Evolutionary conservation across 2,888 invertebrate genomes (phyloP).

Genomic region (Diloba caeruleocephala): DNA sequence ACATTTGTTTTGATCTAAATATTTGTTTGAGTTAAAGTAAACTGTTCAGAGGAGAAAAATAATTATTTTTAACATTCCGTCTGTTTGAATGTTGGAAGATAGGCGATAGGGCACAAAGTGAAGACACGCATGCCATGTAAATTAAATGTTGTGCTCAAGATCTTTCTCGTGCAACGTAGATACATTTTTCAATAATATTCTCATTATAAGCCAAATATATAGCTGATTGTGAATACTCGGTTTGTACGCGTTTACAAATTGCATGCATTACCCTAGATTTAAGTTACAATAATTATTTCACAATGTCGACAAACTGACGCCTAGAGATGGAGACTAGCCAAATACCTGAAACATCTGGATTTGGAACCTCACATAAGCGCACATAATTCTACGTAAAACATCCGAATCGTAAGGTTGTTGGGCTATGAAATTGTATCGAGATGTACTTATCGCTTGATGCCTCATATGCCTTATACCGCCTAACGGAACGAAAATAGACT

Average conservation of each 20-base stretch:
- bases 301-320: slow-evolving; percentile 50
- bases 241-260: slow-evolving; percentile 41
- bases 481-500: slow-evolving; percentile 22
- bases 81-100: slow-evolving; percentile 19
- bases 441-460: slow-evolving; percentile 29
- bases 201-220: slow-evolving; percentile 20
- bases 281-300: slow-evolving; percentile 57
- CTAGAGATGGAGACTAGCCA: slow-evolving; percentile 66
- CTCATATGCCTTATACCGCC: slow-evolving; percentile 15
- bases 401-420: background rate
- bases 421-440: slow-evolving; percentile 8
- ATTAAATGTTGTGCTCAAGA: slow-evolving; percentile 23
- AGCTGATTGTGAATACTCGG: slow-evolving; percentile 28
- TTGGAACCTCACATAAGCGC: slow-evolving; percentile 10
- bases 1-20: slow-evolving; percentile 46
- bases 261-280: slow-evolving; percentile 65
- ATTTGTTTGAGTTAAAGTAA: slow-evolving; percentile 42
- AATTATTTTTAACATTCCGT: slow-evolving; percentile 35
- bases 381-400: slow-evolving; percentile 3
- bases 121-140: slow-evolving; percentile 15
- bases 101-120: slow-evolving; percentile 6
- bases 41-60: slow-evolving; percentile 35
- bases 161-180: slow-evolving; percentile 11
- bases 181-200: slow-evolving; percentile 19
- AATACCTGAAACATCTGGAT: slow-evolving; percentile 50